Evolutionary conservation across 2,797 vertebrate species (phyloP).

Genomic region (Thripadectes ignobilis): DNA sequence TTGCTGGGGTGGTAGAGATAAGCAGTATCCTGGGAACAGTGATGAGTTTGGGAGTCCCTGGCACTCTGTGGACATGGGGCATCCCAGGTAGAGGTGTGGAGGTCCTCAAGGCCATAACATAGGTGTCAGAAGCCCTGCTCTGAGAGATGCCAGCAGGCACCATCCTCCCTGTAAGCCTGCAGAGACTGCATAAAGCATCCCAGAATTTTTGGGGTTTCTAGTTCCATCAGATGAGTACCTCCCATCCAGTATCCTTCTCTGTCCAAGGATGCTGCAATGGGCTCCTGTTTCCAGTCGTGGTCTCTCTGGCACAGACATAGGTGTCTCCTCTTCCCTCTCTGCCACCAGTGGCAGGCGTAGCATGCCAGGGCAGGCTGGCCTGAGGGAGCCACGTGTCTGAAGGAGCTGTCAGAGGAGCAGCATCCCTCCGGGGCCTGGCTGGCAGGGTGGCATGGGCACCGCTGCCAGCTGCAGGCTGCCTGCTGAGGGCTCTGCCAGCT

Average conservation of each 20-base stretch:
- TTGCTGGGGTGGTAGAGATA: neutral
- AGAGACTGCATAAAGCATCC: neutral
- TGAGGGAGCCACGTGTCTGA: neutral
- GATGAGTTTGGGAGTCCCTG: neutral
- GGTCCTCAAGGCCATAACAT: neutral
- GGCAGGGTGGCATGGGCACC: neutral
- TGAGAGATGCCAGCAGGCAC: neutral
- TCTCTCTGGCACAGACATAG: rapidly evolving
- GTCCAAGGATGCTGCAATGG: neutral
- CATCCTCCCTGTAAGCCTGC: neutral
- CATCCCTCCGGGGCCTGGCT: neutral
- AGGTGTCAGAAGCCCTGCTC: neutral
- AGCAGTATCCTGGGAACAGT: neutral
- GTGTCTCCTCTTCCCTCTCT: neutral
- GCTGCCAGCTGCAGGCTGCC: neutral
- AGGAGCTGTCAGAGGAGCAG: neutral
- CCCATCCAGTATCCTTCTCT: neutral
- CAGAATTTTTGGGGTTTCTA: neutral
- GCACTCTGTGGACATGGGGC: neutral
- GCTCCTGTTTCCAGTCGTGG: rapidly evolving
- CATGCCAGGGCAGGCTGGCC: neutral
- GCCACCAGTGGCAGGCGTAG: rapidly evolving
- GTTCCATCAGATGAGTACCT: neutral
- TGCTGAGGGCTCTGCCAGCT: neutral
- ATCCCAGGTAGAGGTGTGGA: neutral